Evolutionary conservation across 2,888 invertebrate species (phyloP).

Genomic region (Yponomeuta cagnagella): DNA sequence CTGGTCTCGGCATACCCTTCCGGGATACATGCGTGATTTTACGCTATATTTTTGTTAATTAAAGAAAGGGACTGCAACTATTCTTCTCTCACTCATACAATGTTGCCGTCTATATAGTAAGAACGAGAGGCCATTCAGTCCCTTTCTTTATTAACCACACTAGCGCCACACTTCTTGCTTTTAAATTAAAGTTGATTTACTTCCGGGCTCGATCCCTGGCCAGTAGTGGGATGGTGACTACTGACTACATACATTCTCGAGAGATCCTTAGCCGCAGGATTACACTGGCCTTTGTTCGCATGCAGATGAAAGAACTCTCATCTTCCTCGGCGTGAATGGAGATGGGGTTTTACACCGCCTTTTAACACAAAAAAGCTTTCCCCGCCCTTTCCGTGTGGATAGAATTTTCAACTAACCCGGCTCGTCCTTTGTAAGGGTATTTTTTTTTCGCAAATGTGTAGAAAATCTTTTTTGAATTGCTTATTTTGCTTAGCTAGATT

Average conservation of each 20-base stretch:
- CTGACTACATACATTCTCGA: neutral
- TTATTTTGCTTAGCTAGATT: neutral
- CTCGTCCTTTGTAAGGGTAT: neutral
- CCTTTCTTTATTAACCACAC: no score
- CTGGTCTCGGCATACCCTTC: no score
- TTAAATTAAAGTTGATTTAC: no score
- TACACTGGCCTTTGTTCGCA: conserved; percentile 12
- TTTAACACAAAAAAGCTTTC: conserved; percentile 3
- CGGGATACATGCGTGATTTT: no score
- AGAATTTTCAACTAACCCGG: conserved; percentile 13
- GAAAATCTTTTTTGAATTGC: neutral
- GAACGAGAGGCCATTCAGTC: no score
- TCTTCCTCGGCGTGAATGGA: conserved; percentile 13
- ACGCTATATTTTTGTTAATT: no score
- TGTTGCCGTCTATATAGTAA: no score
- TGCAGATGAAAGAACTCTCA: conserved; percentile 15
- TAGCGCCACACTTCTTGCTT: no score
- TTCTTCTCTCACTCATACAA: no score
- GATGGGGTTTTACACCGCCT: conserved; percentile 15
- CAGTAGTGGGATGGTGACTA: no score
- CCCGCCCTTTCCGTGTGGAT: conserved; percentile 7
- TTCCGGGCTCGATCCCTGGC: no score
- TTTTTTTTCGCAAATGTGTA: neutral
- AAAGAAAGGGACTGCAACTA: no score
- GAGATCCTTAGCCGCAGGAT: conserved; percentile 8